phyloP scores from a whole-genome alignment of 2,113 vertebrate genomes.

The Rhinoptilus africanus region DNA sequence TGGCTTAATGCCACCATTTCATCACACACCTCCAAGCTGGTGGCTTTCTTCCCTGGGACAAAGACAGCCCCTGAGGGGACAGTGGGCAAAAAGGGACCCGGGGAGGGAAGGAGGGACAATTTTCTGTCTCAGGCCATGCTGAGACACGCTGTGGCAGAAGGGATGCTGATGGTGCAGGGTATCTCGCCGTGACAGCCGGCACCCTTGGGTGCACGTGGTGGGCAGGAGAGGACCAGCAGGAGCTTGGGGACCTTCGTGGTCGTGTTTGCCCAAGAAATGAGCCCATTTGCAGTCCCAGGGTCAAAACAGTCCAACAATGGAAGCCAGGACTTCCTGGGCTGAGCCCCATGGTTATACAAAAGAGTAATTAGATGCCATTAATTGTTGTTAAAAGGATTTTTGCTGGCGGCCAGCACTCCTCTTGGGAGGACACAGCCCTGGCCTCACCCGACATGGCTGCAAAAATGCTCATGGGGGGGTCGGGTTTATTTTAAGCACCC shows the following conservation, averaged over 20 bases:
- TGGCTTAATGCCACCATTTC: neutral
- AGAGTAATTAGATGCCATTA: conserved; percentile 62
- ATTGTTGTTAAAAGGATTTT: conserved; percentile 56
- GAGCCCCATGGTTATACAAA: conserved; percentile 74
- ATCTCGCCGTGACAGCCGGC: rapidly evolving
- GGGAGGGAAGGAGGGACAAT: neutral
- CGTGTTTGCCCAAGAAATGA: conserved; percentile 62
- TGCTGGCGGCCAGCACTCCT: conserved; percentile 2
- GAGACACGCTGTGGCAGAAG: rapidly evolving
- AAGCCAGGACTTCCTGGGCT: conserved; percentile 76
- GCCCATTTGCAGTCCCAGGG: conserved; percentile 52
- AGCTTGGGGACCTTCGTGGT: neutral
- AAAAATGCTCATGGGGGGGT: neutral
- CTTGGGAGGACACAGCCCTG: neutral
- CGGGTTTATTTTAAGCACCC: neutral
- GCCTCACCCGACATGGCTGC: neutral
- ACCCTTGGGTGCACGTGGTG: rapidly evolving
- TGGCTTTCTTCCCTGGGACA: neutral
- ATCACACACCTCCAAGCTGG: neutral
- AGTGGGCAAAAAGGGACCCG: neutral
- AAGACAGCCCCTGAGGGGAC: neutral
- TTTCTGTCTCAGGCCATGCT: rapidly evolving
- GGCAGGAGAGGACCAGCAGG: neutral
- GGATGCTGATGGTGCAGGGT: neutral
- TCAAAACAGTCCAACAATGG: conserved; percentile 66